Base-by-base conservation (phyloP, 2,888 invertebrate genomes). In the Erynnis tages region DNA sequence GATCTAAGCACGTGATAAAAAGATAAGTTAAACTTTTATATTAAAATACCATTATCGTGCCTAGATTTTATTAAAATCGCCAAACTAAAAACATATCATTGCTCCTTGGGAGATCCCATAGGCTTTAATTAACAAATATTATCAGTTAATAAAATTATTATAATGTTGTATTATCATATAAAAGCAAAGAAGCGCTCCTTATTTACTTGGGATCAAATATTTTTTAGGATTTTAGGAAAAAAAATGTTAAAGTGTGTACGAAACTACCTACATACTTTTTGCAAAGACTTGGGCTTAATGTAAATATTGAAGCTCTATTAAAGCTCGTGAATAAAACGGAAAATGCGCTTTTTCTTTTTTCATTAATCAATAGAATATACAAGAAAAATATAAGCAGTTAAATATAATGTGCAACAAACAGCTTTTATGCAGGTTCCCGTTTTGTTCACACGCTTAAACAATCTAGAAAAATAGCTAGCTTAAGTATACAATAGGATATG, bases 1-100 rank as follows among this genome's bases (percentile, higher is more conserved):
- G 21, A 5, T 21, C 21, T 17, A 4, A 17, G 14, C 38, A 38
- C 38, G 4, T 23, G 7, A 7, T 23, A 38, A 11, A 46, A 19
- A 30, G 44, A 19, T 11, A 32, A 47, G 19, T 43, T 41, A 45
- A 30, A 23, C 46, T 45, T 47, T 48, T 56, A 21, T 16, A 37
- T 41, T 49, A 56, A 59, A 69, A 71, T 66, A 69, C 77, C 79
- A 73, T 72, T 75, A 64, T 74, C 76, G 82, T 83, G 83, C 83
- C 83, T 82, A 81, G 81, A 77, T 70, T 65, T 65, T 67, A 71
- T 72, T 66, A 58, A 73, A 79, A 76, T 76, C 80, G 80, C 81
- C 81, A 82, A 82, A 81, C 62, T 71, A 72, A 66, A 59, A 17
- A 81, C 83, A 82, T 83, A 82, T 82, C 82, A 82, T 64, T 62